Percentiles rank a stretch among this genome's conserved stretches.
Evolutionary conservation across 2,113 vertebrate genomes (phyloP).

Genomic region (Coracopsis vasa): DNA sequence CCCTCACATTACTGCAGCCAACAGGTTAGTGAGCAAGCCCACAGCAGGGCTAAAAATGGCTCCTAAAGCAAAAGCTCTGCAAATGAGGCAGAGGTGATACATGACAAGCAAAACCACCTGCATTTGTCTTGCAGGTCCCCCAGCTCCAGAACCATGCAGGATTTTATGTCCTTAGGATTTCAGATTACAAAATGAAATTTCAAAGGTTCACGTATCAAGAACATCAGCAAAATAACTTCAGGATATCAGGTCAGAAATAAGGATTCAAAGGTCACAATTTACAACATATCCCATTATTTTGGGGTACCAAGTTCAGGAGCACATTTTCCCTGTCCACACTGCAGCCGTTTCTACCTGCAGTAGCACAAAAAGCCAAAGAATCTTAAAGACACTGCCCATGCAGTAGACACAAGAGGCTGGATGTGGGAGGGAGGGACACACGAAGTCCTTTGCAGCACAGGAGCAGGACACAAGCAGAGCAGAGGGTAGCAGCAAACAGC

Average conservation of each 20-base stretch:
- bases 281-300: neutral
- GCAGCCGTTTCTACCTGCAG: neutral
- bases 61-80: neutral
- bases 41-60: neutral
- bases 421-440: neutral
- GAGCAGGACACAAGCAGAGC: neutral
- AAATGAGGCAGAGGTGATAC: neutral
- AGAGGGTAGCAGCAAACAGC: neutral
- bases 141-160: neutral
- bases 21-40: neutral
- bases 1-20: neutral
- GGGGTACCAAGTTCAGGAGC: neutral
- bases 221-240: neutral
- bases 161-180: neutral
- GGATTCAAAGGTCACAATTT: neutral
- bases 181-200: neutral
- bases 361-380: neutral
- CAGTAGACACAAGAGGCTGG: rapidly evolving
- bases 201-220: neutral
- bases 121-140: neutral
- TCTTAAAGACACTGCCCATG: no score
- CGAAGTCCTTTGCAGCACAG: neutral
- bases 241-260: neutral
- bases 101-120: neutral
- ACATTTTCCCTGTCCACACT: neutral